Base-by-base conservation (phyloP, 92 coral and sea anemone genomes). In the Desmophyllum pertusum region DNA sequence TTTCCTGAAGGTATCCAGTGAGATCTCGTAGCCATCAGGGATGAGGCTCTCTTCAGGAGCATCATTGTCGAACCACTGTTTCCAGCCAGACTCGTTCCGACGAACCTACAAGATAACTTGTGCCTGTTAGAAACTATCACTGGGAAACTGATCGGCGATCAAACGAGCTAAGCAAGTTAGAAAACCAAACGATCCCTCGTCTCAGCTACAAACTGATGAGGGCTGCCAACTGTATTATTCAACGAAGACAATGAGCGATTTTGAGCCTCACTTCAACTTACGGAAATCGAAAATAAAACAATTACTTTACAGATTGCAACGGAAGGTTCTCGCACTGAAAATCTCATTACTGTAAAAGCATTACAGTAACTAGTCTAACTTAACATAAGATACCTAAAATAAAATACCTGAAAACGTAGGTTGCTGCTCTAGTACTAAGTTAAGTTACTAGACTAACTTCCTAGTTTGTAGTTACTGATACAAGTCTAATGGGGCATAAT, bases 1-100 rank as follows among this genome's bases (percentile, higher is more conserved):
- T 81, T 94, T 94, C 70, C 98, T 89, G 84, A 89, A 94, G 25
- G 98, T 94, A 81, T 94, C 98, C 67, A 94, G 89, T 21, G 98
- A 94, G 46, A 81, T 94, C 52, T 94, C 93, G 68, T 91, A 94
- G 62, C 98, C 98, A 77, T 94, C 98, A 39, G 98, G 98, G 3
- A 94, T 91, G 63, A 51, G 81, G 78, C 88, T 75, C 68, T 94
- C 98, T 68, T 94, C 98, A 0, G 98, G 98, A 36, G 98, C 98
- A 42, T 94, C 98, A 71, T 94, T 90, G 78, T 94, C 98, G 74
- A 94, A 94, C 98, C 98, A 94, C 80, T 86, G 76, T 36, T 86
- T 91, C 98, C 98, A 94, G 13, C 95, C 98, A 30, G 90, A 84
- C 41, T 94, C 98, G 83, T 91, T 94, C 18, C 98, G 95, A 23